phyloP scores from a whole-genome alignment of 1,140 invertebrate species.

The Drosophila lacertosa region DNA sequence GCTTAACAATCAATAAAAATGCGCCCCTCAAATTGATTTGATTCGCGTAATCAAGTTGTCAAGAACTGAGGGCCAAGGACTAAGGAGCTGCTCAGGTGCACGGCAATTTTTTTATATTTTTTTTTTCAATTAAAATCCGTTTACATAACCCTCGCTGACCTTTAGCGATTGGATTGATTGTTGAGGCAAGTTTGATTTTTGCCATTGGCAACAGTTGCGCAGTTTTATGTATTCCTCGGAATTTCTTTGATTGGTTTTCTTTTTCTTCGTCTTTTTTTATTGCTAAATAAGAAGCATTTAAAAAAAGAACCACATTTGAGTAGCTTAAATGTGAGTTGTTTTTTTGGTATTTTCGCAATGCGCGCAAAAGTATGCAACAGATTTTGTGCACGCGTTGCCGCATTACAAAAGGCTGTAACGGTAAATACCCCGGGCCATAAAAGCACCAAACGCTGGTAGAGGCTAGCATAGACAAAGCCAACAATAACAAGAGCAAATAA shows the following conservation, averaged over 20 bases:
- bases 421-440: slow-evolving; percentile 17
- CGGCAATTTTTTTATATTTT: too few species aligned
- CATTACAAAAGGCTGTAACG: slow-evolving; percentile 29
- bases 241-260: not conserved
- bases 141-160: slow-evolving; percentile 19
- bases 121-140: slow-evolving; percentile 33
- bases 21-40: slow-evolving; percentile 5
- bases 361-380: slow-evolving; percentile 24
- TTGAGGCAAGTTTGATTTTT: not conserved
- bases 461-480: slow-evolving; percentile 16
- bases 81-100: not conserved
- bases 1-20: slow-evolving; percentile 34
- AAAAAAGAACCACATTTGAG: too few species aligned
- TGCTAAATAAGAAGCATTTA: too few species aligned
- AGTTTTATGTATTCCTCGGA: slow-evolving; percentile 1
- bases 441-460: slow-evolving; percentile 37
- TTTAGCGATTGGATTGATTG: slow-evolving; percentile 4
- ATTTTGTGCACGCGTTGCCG: slow-evolving; percentile 4
- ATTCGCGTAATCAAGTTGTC: slow-evolving; percentile 29
- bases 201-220: not conserved
- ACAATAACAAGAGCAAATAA: too few species aligned
- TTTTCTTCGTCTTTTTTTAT: not conserved
- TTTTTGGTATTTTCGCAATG: not conserved
- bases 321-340: too few species aligned
- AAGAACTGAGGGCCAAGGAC: not conserved